Base-by-base conservation (phyloP, 2,888 invertebrate species). In the Oscheius myriophilus region DNA sequence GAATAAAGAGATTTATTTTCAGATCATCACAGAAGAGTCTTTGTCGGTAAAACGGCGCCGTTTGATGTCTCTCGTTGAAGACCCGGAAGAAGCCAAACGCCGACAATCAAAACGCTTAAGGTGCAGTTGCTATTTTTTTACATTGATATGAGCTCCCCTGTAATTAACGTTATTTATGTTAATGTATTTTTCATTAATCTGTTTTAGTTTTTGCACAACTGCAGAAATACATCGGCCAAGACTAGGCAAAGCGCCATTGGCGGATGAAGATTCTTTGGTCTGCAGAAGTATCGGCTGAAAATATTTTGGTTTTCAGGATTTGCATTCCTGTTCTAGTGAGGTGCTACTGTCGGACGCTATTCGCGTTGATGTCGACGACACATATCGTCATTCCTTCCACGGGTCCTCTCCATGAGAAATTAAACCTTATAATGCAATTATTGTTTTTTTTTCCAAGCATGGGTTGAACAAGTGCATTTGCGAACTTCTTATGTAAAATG, bases 11-110 rank as follows among this genome's bases (percentile, higher is more conserved):
- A 33, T 33, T 6, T 25, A 26, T 55, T 33, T 26, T 43, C 61
- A 67, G 67, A 67, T 67, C 11, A 67, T 67, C 26, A 59, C 67
- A 3, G 67, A 61, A 18, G 67, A 67, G 4, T 55, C 66, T 18
- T 41, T 63, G 18, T 52, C 53, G 4, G 26, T 45, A 25, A 66
- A 66, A 25, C 55, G 58, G 25, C 43, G 51, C 18, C 57, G 66
- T 7, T 23, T 66, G 33, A 23, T 57, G 45, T 57, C 66, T 12
- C 26, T 42, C 43, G 58, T 33, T 1, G 66, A 39, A 3, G 58
- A 57, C 2, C 39, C 25, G 21, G 52, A 39, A 14, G 58, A 57
- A 18, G 16, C n/a, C 7, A 33, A 18, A 14, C 18, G 33, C n/a
- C 18, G 46, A 42, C 46, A 23, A 26, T 53, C 64, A 1, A 33